Conservation (phyloP, 2,113 vertebrate species). For the Shinisaurus crocodilurus region DNA sequence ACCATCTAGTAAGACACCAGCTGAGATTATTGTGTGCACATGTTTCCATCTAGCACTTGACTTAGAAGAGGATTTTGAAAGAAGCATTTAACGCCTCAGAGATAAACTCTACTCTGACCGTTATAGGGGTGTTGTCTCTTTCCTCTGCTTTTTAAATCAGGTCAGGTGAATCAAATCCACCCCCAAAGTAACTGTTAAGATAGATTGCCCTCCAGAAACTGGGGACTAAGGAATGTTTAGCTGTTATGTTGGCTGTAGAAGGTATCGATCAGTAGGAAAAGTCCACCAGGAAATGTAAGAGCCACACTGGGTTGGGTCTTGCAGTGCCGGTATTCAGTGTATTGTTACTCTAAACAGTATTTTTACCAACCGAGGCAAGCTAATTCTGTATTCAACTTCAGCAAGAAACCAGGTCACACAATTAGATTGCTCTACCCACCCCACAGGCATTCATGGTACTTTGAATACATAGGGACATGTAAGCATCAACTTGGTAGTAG, state of each 20-base stretch:
- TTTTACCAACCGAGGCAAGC: background rate
- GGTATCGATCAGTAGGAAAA: constrained; percentile 15
- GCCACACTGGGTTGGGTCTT: background rate
- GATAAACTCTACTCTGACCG: background rate
- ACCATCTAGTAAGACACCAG: background rate
- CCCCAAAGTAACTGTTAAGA: background rate
- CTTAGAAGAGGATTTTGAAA: constrained; percentile 4
- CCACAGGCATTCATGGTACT: background rate
- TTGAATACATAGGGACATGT: background rate
- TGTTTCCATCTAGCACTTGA: background rate
- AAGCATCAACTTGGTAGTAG: background rate
- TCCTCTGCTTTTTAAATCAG: constrained; percentile 2
- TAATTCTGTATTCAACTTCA: background rate
- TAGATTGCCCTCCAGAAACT: background rate
- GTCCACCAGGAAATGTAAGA: background rate
- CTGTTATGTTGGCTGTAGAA: constrained; percentile 16
- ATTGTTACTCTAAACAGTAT: too few relatives aligned
- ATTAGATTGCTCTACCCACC: background rate
- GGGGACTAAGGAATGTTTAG: background rate
- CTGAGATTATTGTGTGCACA: background rate
- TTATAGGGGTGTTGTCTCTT: background rate
- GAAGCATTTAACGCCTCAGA: background rate
- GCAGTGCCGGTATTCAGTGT: constrained; percentile 9
- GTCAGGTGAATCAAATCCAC: constrained; percentile 41
- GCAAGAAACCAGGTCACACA: background rate